These are phyloP conservation scores for Orius insidiosus DNA, from an alignment of 1,140 invertebrate genomes.

Conservation along the genomic window DNA sequence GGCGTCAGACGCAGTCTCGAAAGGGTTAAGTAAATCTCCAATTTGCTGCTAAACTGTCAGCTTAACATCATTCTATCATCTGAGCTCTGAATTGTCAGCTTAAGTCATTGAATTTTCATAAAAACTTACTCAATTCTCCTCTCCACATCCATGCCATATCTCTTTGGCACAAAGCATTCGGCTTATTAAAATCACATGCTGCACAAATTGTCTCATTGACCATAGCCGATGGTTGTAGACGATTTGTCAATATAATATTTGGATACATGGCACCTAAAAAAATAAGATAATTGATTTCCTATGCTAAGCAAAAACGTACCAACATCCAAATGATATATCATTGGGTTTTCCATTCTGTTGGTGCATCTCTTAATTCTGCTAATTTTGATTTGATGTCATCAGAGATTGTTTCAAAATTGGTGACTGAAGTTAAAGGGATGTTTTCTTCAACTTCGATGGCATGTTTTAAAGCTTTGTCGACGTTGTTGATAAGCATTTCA, in stretches of 20 bases:
- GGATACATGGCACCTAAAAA: slow-evolving; percentile 85
- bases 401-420: slow-evolving; percentile 71
- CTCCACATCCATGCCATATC: slow-evolving; percentile 96
- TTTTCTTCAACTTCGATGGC: slow-evolving; percentile 85
- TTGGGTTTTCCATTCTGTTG: slow-evolving; percentile 78
- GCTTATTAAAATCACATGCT: slow-evolving; percentile 87
- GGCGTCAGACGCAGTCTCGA: no score
- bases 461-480: slow-evolving; percentile 67
- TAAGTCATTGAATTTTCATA: not conserved
- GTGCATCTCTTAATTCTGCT: slow-evolving; percentile 59
- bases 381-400: slow-evolving; percentile 59
- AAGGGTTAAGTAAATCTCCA: no score
- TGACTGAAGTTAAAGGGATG: slow-evolving; percentile 60
- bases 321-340: slow-evolving; percentile 98
- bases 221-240: slow-evolving; percentile 31
- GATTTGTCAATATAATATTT: slow-evolving; percentile 96
- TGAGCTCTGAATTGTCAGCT: not conserved
- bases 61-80: no score
- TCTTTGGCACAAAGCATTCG: slow-evolving; percentile 75
- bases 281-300: slow-evolving; percentile 3
- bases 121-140: slow-evolving; percentile 69
- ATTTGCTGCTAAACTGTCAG: no score
- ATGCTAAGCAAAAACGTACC: slow-evolving; percentile 29
- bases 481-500: slow-evolving; percentile 62
- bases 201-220: slow-evolving; percentile 80